Base-by-base conservation (phyloP, 2,113 vertebrate genomes). In the Lamprologus sp. region DNA sequence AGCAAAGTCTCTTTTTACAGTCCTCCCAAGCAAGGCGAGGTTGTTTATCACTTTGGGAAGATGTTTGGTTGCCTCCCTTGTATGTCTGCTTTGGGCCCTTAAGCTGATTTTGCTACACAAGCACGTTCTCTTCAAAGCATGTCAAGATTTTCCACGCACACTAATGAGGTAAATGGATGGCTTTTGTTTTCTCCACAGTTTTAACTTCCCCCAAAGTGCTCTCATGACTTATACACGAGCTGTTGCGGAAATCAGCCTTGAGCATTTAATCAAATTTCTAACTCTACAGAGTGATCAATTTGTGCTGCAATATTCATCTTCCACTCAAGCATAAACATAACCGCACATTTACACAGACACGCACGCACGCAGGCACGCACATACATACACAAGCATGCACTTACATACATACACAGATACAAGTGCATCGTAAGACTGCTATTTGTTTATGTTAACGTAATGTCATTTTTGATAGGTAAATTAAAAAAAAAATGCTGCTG, bases 161-260 rank as follows among this genome's bases (percentile, higher is more conserved):
- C 93, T 94, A 96, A 95, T 95, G 95, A 95, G 93, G 90, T 93
- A 93, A 95, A 95, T 94, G 90, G 90, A 95, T 92, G 92, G 85
- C 92, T 94, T 95, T 95, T 94, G 94, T 95, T 95, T 95, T 92
- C 90, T 89, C 87, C 92, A 90, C 94, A 93, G 90, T 90, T 91
- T 91, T 87, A 90, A 93, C 90, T 90, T 83, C 84, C 88, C 88
- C 93, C 83, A 87, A 90, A 94, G 84, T 93, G 92, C 88, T 94
- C 92, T 92, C 89, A 92, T 91, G 92, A 92, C 85, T 93, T 89
- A 90, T 84, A 91, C 89, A 94, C 85, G 83, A 93, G 91, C 89
- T 90, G 88, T 70, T 92, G 87, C 79, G 54, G 83, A 94, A 94
- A 94, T 93, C 68, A 84, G 90, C 94, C 93, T 83, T 19, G 23